Conservation (phyloP, 2,113 vertebrate genomes). For the Pangasianodon gigas region DNA sequence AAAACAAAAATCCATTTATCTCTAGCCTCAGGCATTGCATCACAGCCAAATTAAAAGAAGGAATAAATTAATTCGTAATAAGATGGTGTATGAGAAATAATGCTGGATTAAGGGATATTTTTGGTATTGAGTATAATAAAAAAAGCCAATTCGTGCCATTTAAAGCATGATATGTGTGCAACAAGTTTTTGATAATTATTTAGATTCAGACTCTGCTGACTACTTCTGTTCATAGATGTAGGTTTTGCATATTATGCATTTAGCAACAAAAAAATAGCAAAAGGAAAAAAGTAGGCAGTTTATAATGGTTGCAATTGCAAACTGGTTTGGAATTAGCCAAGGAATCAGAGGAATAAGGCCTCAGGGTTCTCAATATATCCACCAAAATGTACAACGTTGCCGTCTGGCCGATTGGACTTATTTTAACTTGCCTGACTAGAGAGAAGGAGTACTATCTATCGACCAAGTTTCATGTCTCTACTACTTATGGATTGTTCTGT, state of each 20-base stretch:
- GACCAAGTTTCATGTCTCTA: neutral
- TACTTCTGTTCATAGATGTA: neutral
- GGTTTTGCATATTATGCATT: neutral
- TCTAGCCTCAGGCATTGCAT: neutral
- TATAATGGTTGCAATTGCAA: neutral
- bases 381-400: neutral
- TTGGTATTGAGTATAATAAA: neutral
- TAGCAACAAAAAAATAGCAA: neutral
- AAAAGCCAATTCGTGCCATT: neutral
- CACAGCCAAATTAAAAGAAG: neutral
- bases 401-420: neutral
- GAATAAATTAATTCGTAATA: neutral
- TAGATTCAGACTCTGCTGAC: neutral
- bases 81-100: neutral
- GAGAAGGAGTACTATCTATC: neutral
- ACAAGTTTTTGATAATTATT: neutral
- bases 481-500: neutral
- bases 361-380: neutral
- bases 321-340: neutral
- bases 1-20: conserved; percentile 23
- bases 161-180: neutral
- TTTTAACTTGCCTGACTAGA: neutral
- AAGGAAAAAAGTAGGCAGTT: neutral
- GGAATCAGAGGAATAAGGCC: neutral
- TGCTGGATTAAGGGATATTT: neutral